Evolutionary conservation across 2,888 invertebrate genomes (phyloP).

Genomic region (Blastobasis adustella): DNA sequence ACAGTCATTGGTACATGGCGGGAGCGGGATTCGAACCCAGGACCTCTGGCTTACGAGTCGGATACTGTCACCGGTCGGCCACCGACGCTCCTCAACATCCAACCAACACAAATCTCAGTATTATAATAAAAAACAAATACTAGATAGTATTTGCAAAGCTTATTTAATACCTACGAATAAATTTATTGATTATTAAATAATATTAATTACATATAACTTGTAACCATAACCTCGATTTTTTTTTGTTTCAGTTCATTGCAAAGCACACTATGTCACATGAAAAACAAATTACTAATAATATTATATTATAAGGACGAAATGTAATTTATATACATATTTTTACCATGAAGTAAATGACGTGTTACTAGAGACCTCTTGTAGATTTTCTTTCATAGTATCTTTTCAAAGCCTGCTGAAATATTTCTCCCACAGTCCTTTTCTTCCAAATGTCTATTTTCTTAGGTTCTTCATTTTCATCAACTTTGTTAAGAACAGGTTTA

Average conservation of each 20-base stretch:
- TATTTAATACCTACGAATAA: too few species aligned
- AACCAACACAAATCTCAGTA: too few species aligned
- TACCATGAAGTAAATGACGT: too few species aligned
- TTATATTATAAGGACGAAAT: not conserved
- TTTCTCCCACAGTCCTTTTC: constrained; percentile 86
- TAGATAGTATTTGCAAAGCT: too few species aligned
- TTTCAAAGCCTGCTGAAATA: constrained; percentile 83
- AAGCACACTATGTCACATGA: constrained; percentile 62
- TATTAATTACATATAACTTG: too few species aligned
- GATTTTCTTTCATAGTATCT: constrained; percentile 85
- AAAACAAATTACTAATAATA: not conserved
- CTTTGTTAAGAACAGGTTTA: constrained; percentile 50
- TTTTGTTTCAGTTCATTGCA: constrained; percentile 72
- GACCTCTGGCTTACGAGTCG: too few species aligned
- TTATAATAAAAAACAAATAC: too few species aligned
- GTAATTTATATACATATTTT: not conserved
- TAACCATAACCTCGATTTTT: constrained; percentile 6
- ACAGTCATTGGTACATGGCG: too few species aligned
- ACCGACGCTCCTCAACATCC: too few species aligned
- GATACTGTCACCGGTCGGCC: too few species aligned
- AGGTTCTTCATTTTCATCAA: constrained; percentile 17
- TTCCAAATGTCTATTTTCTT: constrained; percentile 79
- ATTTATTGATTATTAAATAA: too few species aligned
- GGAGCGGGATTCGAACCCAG: too few species aligned
- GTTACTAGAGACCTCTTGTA: constrained; percentile 43